Conservation (phyloP, 2,113 vertebrate species). For the Porphyrio hochstetteri region DNA sequence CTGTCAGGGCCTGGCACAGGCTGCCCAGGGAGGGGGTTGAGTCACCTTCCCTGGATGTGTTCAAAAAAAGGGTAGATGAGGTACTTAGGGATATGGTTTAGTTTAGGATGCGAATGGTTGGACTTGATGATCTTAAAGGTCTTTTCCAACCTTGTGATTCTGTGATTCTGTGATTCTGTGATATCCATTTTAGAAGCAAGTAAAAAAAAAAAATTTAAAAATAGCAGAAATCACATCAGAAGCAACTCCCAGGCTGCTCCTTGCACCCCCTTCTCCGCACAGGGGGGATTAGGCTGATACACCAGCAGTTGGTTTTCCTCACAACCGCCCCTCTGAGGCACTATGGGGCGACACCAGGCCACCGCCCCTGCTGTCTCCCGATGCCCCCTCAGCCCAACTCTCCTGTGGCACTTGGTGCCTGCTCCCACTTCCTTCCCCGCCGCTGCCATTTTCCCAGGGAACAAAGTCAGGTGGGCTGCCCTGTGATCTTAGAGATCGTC, state of each 20-base stretch:
- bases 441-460: accelerated
- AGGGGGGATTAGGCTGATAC: not conserved
- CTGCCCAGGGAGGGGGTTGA: too few species aligned
- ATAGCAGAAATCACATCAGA: not conserved
- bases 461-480: accelerated
- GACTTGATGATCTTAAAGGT: too few species aligned
- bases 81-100: too few species aligned
- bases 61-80: too few species aligned
- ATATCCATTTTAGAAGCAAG: not conserved
- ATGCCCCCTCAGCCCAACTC: not conserved
- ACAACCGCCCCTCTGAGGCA: not conserved
- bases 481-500: accelerated
- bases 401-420: accelerated
- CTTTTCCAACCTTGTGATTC: too few species aligned
- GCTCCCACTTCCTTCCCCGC: accelerated
- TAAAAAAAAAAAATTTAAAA: not conserved
- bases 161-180: too few species aligned
- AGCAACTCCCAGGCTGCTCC: not conserved
- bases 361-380: not conserved
- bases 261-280: not conserved
- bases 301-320: too few species aligned
- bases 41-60: too few species aligned
- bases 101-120: too few species aligned
- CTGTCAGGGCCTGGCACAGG: too few species aligned
- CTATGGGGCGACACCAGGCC: not conserved